Evolutionary conservation across 2,113 vertebrate species (phyloP).

Genomic region (Tapirus terrestris): DNA sequence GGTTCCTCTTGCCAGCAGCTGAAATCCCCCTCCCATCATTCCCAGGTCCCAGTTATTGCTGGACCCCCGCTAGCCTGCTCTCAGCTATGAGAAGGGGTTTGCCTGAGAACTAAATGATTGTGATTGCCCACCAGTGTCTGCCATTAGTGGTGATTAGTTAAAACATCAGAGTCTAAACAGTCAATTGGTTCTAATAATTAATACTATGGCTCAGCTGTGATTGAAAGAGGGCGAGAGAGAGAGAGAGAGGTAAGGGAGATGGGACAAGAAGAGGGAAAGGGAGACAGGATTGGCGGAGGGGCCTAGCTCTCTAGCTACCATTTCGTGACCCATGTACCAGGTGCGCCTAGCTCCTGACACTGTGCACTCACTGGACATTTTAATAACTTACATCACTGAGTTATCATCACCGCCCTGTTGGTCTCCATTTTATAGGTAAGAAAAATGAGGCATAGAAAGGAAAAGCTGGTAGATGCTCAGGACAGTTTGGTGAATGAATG

Average conservation of each 20-base stretch:
- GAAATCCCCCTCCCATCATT: background rate
- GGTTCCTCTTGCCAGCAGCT: background rate
- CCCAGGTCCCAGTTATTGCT: rapidly evolving
- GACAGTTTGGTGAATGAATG: background rate
- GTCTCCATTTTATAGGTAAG: constrained; percentile 35
- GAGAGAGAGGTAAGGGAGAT: constrained; percentile 50
- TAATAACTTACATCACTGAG: background rate
- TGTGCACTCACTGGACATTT: background rate
- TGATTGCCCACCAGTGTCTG: constrained; percentile 95
- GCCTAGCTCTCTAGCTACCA: background rate
- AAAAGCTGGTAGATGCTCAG: background rate
- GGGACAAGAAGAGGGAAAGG: background rate
- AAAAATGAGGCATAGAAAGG: background rate
- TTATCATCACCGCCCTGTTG: background rate
- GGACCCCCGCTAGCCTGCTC: constrained; percentile 55
- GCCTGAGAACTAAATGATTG: constrained; percentile 97
- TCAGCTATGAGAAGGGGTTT: constrained; percentile 87
- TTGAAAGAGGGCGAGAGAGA: constrained; percentile 80
- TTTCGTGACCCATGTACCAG: background rate
- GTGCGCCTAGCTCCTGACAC: background rate
- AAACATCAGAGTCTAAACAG: constrained; percentile 99
- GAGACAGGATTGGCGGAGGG: background rate
- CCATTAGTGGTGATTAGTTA: constrained; percentile 99
- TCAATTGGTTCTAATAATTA: constrained; percentile 99
- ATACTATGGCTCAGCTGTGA: constrained; percentile 95